Percentiles rank a stretch among this genome's conserved stretches.
Evolutionary conservation across 2,888 invertebrate genomes (phyloP).

Genomic region (Acrocyrtus sp.): DNA sequence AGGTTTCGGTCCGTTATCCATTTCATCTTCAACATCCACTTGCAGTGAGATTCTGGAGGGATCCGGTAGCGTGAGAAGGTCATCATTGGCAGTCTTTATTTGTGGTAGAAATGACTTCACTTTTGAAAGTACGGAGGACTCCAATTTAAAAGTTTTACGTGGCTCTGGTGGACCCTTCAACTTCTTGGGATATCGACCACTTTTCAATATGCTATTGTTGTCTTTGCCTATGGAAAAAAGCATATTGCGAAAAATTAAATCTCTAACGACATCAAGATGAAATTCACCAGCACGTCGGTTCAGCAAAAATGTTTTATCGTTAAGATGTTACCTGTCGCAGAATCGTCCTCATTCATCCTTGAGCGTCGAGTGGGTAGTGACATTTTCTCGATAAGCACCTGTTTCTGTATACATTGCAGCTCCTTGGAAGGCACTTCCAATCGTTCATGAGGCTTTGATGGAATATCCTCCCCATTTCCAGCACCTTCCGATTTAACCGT

Average conservation of each 20-base stretch:
- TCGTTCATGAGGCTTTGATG: too few relatives aligned
- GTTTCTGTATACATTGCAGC: constrained; percentile 29
- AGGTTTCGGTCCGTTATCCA: constrained; percentile 5
- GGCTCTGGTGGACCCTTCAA: neutral
- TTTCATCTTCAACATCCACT: constrained; percentile 2
- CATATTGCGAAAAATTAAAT: too few relatives aligned
- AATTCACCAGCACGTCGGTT: too few relatives aligned
- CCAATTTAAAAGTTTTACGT: constrained; percentile 27
- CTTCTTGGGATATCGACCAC: neutral
- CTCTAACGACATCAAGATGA: too few relatives aligned
- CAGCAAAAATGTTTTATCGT: too few relatives aligned
- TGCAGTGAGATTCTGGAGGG: constrained; percentile 32
- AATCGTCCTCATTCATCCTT: neutral
- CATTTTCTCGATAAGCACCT: constrained; percentile 35
- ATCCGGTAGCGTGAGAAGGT: constrained; percentile 21
- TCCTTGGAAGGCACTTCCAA: constrained; percentile 37
- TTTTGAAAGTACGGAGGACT: constrained; percentile 18
- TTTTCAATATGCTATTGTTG: too few relatives aligned
- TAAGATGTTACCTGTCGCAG: too few relatives aligned
- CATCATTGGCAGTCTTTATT: constrained; percentile 32
- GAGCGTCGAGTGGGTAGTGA: neutral
- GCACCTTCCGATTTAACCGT: too few relatives aligned
- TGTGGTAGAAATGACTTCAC: constrained; percentile 32
- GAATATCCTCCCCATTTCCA: too few relatives aligned
- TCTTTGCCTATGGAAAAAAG: too few relatives aligned